phyloP scores from a whole-genome alignment of 2,888 invertebrate species.

The Agrypnus murinus region DNA sequence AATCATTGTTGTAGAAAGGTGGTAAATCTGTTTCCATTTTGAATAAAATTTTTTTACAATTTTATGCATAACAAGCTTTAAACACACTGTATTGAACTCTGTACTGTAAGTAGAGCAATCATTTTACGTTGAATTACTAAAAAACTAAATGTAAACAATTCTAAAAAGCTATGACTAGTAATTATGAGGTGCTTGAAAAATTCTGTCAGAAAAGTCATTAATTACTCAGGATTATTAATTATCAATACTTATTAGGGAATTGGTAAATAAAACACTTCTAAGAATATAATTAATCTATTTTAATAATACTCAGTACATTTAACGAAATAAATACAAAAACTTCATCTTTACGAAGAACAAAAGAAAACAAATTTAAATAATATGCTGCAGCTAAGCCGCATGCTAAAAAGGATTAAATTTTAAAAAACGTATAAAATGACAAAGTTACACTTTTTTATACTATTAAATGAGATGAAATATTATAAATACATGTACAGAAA shows the following conservation, averaged over 20 bases:
- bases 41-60: neutral
- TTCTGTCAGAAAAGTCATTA: neutral
- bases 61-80: conserved; percentile 14
- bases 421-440: conserved; percentile 59
- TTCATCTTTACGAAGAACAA: conserved; percentile 33
- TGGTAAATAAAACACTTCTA: conserved; percentile 42
- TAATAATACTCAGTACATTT: conserved; percentile 60
- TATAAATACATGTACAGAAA: conserved; percentile 34
- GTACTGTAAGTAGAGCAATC: neutral
- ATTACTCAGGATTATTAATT: conserved; percentile 6
- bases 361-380: conserved; percentile 55
- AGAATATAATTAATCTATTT: conserved; percentile 61
- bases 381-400: conserved; percentile 61
- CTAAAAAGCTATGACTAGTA: conserved; percentile 8
- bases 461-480: conserved; percentile 34
- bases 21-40: conserved; percentile 42
- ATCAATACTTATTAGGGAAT: neutral
- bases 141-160: neutral
- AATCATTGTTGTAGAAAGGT: conserved; percentile 40
- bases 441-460: conserved; percentile 40
- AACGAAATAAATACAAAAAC: conserved; percentile 60
- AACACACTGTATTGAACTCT: neutral
- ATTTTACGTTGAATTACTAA: neutral
- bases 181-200: conserved; percentile 15
- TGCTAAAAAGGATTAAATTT: conserved; percentile 60